Evolutionary conservation across 2,888 invertebrate genomes (phyloP).

Genomic region (Chironomus riparius): DNA sequence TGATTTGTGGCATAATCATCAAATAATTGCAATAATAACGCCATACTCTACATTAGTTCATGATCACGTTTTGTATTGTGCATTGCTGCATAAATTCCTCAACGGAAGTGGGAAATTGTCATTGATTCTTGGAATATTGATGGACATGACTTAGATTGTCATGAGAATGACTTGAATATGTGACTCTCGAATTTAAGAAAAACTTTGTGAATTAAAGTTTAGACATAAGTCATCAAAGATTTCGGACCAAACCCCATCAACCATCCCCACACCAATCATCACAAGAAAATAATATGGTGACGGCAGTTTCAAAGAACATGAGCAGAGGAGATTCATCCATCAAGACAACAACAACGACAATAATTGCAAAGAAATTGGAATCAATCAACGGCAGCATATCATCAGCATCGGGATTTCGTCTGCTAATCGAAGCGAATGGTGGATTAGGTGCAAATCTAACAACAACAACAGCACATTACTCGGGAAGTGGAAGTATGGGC

Average conservation of each 20-base stretch:
- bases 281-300: conserved; percentile 37
- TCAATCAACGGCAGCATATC: conserved; percentile 21
- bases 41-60: too few species aligned
- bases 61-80: too few species aligned
- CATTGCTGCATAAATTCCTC: too few species aligned
- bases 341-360: conserved; percentile 31
- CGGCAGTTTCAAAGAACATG: conserved; percentile 38
- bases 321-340: conserved; percentile 31
- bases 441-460: conserved; percentile 10
- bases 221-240: too few species aligned
- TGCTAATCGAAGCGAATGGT: conserved; percentile 19
- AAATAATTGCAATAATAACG: too few species aligned
- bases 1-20: too few species aligned
- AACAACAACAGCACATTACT: neutral
- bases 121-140: too few species aligned
- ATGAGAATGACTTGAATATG: too few species aligned
- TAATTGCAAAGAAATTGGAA: neutral
- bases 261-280: neutral
- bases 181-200: too few species aligned
- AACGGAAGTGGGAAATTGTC: too few species aligned
- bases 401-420: conserved; percentile 13
- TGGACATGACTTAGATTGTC: too few species aligned
- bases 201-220: too few species aligned
- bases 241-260: neutral
- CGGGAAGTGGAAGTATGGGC: neutral